Conservation (phyloP, 2,113 vertebrate genomes). For the Hippocampus comes region DNA sequence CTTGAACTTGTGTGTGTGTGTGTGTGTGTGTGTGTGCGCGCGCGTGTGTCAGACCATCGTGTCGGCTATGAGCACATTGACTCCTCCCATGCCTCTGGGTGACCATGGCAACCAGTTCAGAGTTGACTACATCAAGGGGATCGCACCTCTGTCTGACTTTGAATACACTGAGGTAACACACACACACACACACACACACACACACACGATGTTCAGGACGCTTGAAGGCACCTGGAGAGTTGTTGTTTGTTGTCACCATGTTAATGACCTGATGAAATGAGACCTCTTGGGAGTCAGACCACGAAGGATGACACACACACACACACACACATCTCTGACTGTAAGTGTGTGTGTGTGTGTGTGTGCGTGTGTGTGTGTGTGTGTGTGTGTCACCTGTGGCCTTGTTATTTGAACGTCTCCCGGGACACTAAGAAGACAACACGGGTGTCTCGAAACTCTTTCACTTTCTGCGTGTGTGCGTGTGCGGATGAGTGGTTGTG, state of each 20-base stretch:
- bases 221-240: constrained; percentile 29
- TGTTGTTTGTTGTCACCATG: constrained; percentile 58
- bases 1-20: background rate
- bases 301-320: background rate
- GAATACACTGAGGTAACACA: constrained; percentile 61
- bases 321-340: too few relatives aligned
- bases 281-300: constrained; percentile 26
- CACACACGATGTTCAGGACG: background rate
- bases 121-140: constrained; percentile 60
- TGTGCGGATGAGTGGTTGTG: too few relatives aligned
- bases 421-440: constrained; percentile 35
- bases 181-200: constrained; percentile 8
- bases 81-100: constrained; percentile 52
- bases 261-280: constrained; percentile 64
- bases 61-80: constrained; percentile 54
- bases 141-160: constrained; percentile 60
- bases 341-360: constrained; percentile 20
- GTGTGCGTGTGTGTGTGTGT: background rate
- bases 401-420: constrained; percentile 49
- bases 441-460: constrained; percentile 19
- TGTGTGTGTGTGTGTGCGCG: constrained; percentile 18
- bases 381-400: constrained; percentile 37
- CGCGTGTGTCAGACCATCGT: constrained; percentile 52
- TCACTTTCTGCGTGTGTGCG: background rate
- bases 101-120: constrained; percentile 59